Evolutionary conservation across 2,113 vertebrate species (phyloP), one percentile per base, ranked within the genome.

Genomic region (Podarcis cretensis): DNA sequence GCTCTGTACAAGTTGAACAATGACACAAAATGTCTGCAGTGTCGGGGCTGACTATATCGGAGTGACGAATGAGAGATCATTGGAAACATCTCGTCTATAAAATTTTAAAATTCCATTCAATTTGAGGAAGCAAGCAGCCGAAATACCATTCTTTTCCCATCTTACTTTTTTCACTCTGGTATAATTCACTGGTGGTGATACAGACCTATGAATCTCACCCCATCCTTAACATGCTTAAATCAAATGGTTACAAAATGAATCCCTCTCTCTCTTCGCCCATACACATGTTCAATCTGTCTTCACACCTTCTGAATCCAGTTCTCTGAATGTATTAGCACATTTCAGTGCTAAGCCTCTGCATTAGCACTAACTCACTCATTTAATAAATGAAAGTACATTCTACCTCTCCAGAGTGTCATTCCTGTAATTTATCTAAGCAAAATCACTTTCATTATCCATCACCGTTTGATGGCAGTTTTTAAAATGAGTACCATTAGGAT

Each of bases 401-500:
- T 78, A 90, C 89, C 93, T 92, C 90, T 93, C 88, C 83, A 43
- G 74, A 91, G 88, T 95, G 90, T 90, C 93, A 87, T 89, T 74
- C 79, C 85, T 91, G 0, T 91, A 95, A 96, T 96, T 96, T 94
- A 75, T 95, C 96, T 94, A 87, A 91, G 54, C 69, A 91, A 92
- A 90, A 92, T 92, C 80, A 54, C 84, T 92, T 94, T 89, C 88
- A 82, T 92, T 92, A 96, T 95, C 93, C 90, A 91, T 96, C 95
- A 95, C 40, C 78, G 48, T 87, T 85, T 93, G 91, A 95, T 93
- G 95, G 87, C 93, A 96, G 91, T 77, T 95, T 94, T 94, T 96
- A 93, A 93, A 95, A 96, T 96, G 95, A 95, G 93, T 95, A 84
- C 89, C 92, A 95, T 95, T 95, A 94, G 93, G 89, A 88, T 94